phyloP scores from a whole-genome alignment of 2,888 invertebrate genomes.

The Calliopum simillimum region DNA sequence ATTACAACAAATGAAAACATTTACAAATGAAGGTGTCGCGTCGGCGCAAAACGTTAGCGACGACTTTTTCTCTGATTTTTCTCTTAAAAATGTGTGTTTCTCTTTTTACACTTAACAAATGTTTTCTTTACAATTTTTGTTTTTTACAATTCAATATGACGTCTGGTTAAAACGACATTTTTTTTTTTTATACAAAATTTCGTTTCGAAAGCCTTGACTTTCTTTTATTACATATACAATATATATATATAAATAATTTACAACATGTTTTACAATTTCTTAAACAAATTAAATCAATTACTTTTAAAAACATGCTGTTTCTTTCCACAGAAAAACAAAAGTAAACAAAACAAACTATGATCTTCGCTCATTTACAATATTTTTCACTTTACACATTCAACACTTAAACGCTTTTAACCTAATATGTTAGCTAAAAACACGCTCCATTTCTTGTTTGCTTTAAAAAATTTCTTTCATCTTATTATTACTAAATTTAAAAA shows the following conservation, averaged over 20 bases:
- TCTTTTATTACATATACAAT: neutral
- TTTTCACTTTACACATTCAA: neutral
- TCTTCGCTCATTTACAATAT: neutral
- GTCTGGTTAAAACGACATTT: neutral
- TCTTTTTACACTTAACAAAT: neutral
- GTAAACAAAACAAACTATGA: conserved; percentile 25
- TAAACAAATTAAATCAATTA: conserved; percentile 17
- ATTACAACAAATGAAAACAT: too few species aligned
- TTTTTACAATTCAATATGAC: conserved; percentile 52
- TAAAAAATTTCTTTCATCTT: too few species aligned
- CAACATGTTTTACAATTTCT: conserved; percentile 27
- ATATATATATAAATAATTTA: conserved; percentile 31
- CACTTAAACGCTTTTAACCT: too few species aligned
- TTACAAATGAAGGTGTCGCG: too few species aligned
- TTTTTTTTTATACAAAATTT: neutral
- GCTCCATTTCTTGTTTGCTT: too few species aligned
- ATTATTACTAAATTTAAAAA: too few species aligned
- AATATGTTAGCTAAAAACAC: too few species aligned
- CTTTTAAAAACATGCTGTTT: conserved; percentile 26
- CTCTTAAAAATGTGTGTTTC: too few species aligned
- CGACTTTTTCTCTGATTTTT: too few species aligned
- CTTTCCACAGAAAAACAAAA: conserved; percentile 25
- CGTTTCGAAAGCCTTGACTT: too few species aligned
- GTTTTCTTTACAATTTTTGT: conserved; percentile 42
- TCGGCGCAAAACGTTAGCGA: too few species aligned